Evolutionary conservation across 2,888 invertebrate species (phyloP), one percentile per base, ranked within the genome.

Genomic region (Lepidocyrtoides sp.): DNA sequence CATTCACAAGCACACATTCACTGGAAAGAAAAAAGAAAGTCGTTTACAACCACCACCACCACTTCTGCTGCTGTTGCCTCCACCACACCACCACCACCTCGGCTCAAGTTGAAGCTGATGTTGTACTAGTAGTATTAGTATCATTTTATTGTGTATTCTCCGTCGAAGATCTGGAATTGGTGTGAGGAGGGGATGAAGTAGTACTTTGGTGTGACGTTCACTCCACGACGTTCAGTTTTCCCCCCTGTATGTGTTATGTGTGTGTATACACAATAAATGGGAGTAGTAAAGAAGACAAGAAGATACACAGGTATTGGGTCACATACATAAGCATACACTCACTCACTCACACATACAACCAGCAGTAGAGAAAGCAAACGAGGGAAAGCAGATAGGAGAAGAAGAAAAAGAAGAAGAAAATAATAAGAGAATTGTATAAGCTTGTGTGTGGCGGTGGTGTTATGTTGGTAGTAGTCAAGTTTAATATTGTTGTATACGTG

Each of bases 131-230:
- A 57, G 51, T 48, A 83, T 81, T 91, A 83, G 85, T 91, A 86
- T 91, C 86, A 82, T 86, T 81, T 91, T 91, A 86, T 91, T 88
- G 82, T 91, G 87, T 91, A 91, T 79, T 91, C 91, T 57, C 90
- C 60, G 82, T 85, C 85, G 89, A 84, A 91, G 91, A 89, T 89
- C 84, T 77, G 48, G 85, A 91, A 63, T 89, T 89, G 91, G 81
- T 87, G 91, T 88, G 87, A 85, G 88, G 91, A 89, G 85, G 88
- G 91, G 91, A 85, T 91, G 91, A 91, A 91, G 84, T 69, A 91
- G 88, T 91, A 83, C 91, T 91, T 91, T 83, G 10, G 72, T 72
- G 72, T 91, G 75, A 87, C 88, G 54, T 84, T 86, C 81, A 20
- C 60, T 60, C 57, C 7, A 8, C 23, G 14, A 29, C 54, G 26